phyloP scores from a whole-genome alignment of 2,113 vertebrate species.

The human (Homo sapiens) region DNA sequence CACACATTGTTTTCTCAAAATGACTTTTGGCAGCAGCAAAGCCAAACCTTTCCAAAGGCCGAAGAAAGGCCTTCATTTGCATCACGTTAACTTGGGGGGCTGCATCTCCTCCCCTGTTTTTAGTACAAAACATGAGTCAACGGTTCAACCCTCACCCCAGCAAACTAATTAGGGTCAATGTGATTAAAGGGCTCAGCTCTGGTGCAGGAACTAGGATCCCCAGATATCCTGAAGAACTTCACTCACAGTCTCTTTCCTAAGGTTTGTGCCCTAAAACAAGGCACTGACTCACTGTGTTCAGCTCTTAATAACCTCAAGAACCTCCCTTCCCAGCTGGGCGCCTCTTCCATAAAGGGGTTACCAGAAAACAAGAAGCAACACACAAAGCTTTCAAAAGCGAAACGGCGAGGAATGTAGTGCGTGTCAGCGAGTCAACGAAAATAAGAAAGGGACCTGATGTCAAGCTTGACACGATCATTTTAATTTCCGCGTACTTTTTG shows the following conservation, averaged over 20 bases:
- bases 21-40: not conserved
- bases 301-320: not conserved
- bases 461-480: not conserved
- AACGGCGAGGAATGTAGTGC: rapidly evolving
- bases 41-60: not conserved
- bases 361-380: not conserved
- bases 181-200: not conserved
- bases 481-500: not conserved
- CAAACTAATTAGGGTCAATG: rapidly evolving
- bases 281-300: not conserved
- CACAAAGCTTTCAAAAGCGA: not conserved
- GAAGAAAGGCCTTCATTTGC: not conserved
- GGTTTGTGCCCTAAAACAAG: not conserved
- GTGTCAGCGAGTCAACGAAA: not conserved
- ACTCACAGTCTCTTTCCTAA: not conserved
- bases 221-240: rapidly evolving
- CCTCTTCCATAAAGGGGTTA: too few relatives aligned
- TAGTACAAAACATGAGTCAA: not conserved
- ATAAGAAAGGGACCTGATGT: not conserved
- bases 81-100: not conserved
- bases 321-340: not conserved
- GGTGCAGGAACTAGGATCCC: not conserved
- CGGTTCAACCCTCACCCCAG: not conserved
- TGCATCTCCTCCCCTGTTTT: not conserved
- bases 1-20: not conserved